These are phyloP conservation scores for Anser brachyrhynchus DNA, from an alignment of 2,113 vertebrate species.

Conservation along the genomic window DNA sequence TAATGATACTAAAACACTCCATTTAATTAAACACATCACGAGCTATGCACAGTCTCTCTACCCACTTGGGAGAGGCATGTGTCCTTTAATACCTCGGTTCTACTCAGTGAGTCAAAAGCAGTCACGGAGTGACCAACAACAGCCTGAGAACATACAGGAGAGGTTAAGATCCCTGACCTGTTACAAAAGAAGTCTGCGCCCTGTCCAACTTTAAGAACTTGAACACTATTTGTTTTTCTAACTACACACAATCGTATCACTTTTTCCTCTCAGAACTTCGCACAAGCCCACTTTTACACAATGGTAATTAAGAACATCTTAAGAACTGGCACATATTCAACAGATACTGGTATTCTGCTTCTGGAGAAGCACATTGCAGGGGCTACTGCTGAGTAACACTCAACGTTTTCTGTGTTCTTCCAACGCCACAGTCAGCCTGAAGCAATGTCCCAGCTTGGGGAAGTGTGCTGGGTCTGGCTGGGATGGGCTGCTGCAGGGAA, in stretches of 20 bases:
- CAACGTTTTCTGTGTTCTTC: not conserved
- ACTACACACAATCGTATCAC: not conserved
- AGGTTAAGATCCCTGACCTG: not conserved
- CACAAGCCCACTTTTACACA: not conserved
- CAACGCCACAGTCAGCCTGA: not conserved
- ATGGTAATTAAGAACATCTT: not conserved
- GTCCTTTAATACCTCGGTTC: not conserved
- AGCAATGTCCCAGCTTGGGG: not conserved
- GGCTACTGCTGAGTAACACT: not conserved
- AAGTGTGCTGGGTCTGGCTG: not conserved
- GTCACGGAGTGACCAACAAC: not conserved
- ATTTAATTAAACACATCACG: not conserved
- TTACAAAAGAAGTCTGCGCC: not conserved
- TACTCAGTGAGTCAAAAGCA: not conserved
- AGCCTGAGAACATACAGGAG: not conserved
- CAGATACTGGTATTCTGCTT: rapidly evolving
- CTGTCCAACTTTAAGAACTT: not conserved
- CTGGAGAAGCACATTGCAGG: not conserved
- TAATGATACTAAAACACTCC: not conserved
- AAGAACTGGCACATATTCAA: not conserved
- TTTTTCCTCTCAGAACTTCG: not conserved
- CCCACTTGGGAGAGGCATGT: not conserved
- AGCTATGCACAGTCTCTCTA: not conserved
- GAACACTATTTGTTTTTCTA: not conserved
- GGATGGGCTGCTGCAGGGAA: too few relatives aligned